These are phyloP conservation scores for Drosophila kepulauana DNA, from an alignment of 1,140 invertebrate genomes.

Conservation along the genomic window DNA sequence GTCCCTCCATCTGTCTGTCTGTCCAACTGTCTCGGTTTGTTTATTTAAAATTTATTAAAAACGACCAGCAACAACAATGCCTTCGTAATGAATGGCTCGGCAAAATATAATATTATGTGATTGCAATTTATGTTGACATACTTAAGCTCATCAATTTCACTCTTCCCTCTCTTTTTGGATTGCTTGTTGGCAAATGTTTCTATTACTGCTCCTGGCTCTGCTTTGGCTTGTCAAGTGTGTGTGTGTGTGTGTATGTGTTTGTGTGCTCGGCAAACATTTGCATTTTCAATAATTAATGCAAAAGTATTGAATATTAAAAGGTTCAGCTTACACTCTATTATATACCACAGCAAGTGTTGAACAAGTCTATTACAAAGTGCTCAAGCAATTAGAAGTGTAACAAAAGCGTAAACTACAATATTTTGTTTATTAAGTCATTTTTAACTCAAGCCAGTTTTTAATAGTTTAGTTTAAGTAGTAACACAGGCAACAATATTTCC, in stretches of 20 bases:
- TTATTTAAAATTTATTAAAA: conserved; percentile 84
- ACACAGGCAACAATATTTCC: background rate
- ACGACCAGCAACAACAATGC: conserved; percentile 41
- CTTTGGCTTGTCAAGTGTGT: conserved; percentile 48
- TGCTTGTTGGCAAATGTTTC: conserved; percentile 34
- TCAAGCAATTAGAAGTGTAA: conserved; percentile 18
- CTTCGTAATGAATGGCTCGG: conserved; percentile 20
- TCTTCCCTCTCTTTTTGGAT: conserved; percentile 10
- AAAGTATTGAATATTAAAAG: conserved; percentile 69
- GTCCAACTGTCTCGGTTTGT: conserved; percentile 36
- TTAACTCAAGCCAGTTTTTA: too few relatives aligned
- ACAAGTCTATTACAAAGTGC: conserved; percentile 29
- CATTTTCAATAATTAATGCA: conserved; percentile 78
- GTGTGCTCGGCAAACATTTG: conserved; percentile 64
- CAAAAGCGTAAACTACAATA: conserved; percentile 4
- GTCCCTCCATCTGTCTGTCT: background rate
- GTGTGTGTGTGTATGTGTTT: too few relatives aligned
- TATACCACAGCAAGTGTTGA: conserved; percentile 32
- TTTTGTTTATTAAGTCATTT: too few relatives aligned
- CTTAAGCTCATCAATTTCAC: conserved; percentile 76
- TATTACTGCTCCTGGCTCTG: conserved; percentile 18
- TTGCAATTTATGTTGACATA: conserved; percentile 79
- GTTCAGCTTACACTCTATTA: conserved; percentile 20
- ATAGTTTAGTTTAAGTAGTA: background rate
- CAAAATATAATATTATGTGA: conserved; percentile 65